These are phyloP conservation scores for Meiosimyza decipiens DNA, from an alignment of 2,888 invertebrate genomes.

Conservation along the genomic window DNA sequence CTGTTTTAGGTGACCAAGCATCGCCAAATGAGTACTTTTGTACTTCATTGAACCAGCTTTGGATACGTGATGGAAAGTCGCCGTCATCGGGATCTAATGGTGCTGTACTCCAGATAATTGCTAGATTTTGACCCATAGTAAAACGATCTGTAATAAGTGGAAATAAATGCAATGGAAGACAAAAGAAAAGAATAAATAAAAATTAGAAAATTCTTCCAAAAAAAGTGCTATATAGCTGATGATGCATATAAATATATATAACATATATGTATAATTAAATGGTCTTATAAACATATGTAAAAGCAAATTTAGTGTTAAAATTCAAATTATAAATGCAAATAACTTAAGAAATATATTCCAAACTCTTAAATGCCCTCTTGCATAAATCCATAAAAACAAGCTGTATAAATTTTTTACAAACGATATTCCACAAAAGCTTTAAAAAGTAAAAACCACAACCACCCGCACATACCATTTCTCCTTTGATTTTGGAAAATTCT, in stretches of 20 bases:
- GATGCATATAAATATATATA: no score
- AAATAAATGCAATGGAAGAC: neutral
- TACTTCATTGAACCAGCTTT: slow-evolving; percentile 86
- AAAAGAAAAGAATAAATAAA: slow-evolving; percentile 4
- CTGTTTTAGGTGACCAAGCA: slow-evolving; percentile 76
- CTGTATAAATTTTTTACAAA: no score
- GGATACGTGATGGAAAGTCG: slow-evolving; percentile 80
- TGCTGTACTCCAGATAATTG: slow-evolving; percentile 82
- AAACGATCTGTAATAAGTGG: slow-evolving; percentile 72
- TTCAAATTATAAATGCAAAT: no score
- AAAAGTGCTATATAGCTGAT: no score
- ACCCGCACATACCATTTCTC: neutral
- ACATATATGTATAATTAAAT: no score
- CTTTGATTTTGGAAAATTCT: slow-evolving; percentile 13
- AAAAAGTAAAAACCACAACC: no score
- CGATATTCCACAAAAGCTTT: no score
- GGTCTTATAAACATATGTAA: no score
- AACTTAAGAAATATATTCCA: no score
- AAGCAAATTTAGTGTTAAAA: no score
- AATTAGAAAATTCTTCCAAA: neutral
- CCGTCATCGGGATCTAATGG: slow-evolving; percentile 71
- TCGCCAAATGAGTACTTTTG: slow-evolving; percentile 74
- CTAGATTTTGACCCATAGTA: slow-evolving; percentile 87
- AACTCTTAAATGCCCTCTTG: no score
- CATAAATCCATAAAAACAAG: no score